Evolutionary conservation across 2,797 vertebrate genomes (phyloP).

Genomic region (Pangasius mekongensis): DNA sequence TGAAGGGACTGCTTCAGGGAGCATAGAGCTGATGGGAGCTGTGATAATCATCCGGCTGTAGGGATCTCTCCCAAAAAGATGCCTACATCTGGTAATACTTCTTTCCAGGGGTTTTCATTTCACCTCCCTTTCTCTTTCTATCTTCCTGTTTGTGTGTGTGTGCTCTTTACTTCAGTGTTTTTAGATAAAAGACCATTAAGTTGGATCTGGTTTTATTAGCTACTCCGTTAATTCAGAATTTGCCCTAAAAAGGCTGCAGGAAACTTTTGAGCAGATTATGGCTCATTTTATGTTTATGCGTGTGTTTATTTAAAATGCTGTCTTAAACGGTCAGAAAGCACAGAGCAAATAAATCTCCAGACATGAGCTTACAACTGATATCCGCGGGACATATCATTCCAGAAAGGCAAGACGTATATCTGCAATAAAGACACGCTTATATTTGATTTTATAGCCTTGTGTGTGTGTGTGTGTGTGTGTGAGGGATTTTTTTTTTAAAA

Average conservation of each 20-base stretch:
- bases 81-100: slow-evolving; percentile 5
- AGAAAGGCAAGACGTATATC: neutral
- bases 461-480: neutral
- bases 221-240: neutral
- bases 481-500: neutral
- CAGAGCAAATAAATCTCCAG: slow-evolving; percentile 2
- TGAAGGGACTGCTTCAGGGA: slow-evolving; percentile 7
- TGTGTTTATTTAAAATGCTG: slow-evolving; percentile 13
- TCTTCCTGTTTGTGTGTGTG: neutral
- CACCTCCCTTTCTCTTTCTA: neutral
- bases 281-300: neutral
- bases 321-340: slow-evolving; percentile 3
- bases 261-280: neutral
- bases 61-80: neutral
- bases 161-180: neutral
- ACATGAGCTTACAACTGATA: neutral
- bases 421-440: neutral
- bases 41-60: neutral
- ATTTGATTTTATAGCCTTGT: neutral
- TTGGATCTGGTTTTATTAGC: slow-evolving; percentile 35
- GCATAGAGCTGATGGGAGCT: slow-evolving; percentile 12
- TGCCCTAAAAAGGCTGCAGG: slow-evolving; percentile 26
- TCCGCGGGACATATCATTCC: neutral
- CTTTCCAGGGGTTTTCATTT: slow-evolving; percentile 1
- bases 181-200: slow-evolving; percentile 7